These are phyloP conservation scores for Avahi laniger DNA, from an alignment of 2,797 vertebrate species.

Conservation along the genomic window DNA sequence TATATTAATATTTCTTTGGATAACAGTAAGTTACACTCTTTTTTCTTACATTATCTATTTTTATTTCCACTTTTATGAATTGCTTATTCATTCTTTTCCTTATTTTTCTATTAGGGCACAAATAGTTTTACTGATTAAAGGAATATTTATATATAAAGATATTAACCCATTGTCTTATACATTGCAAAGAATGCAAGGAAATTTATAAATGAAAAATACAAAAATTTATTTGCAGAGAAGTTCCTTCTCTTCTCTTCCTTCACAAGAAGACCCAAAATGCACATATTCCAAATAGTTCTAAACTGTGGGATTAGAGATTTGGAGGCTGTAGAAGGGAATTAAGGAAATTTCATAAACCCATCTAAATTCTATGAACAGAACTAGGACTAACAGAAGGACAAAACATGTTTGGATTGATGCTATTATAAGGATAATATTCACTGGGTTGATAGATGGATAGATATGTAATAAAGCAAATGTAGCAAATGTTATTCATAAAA, in stretches of 20 bases:
- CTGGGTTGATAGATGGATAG: not conserved
- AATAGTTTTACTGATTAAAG: conserved; percentile 10
- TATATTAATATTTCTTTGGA: conserved; percentile 31
- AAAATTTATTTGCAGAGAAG: not conserved
- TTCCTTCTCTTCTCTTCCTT: not conserved
- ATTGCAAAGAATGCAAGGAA: conserved; percentile 8
- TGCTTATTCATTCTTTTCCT: not conserved
- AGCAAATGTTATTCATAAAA: not conserved
- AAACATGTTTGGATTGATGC: not conserved
- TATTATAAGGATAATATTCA: not conserved
- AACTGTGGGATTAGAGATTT: conserved; percentile 13
- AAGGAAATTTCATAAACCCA: not conserved
- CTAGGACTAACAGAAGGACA: not conserved
- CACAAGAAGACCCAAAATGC: not conserved
- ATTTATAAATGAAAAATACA: not conserved
- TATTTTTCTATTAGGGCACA: conserved; percentile 45
- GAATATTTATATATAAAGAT: not conserved
- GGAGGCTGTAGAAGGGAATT: not conserved
- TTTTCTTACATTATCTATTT: not conserved
- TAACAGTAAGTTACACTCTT: not conserved
- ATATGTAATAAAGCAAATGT: not conserved
- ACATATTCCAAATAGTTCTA: not conserved
- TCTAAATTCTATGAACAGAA: conserved; percentile 30
- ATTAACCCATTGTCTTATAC: not conserved
- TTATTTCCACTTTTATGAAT: conserved; percentile 34